phyloP scores from a whole-genome alignment of 2,888 invertebrate genomes.

The Nebria brevicollis region DNA sequence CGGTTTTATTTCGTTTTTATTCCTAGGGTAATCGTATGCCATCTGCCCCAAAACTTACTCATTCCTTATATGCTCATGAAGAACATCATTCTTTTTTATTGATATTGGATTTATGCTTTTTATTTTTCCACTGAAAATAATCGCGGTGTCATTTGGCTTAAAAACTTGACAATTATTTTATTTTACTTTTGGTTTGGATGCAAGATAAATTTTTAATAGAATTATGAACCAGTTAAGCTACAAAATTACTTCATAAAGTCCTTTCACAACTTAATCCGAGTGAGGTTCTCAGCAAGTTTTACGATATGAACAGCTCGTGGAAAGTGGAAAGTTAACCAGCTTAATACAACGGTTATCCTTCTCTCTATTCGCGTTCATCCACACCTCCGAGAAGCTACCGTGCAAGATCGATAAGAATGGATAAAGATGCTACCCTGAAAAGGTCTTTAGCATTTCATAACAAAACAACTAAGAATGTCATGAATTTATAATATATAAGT shows the following conservation, averaged over 20 bases:
- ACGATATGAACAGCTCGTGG: constrained; percentile 14
- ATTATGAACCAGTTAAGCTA: constrained; percentile 37
- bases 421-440: not conserved
- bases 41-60: not conserved
- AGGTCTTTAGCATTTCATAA: constrained; percentile 1
- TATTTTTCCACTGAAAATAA: not conserved
- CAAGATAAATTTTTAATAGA: constrained; percentile 32
- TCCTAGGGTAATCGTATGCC: not conserved
- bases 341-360: constrained; percentile 7
- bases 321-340: constrained; percentile 18
- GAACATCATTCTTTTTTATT: no score
- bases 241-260: constrained; percentile 37
- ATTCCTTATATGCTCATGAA: no score
- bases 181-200: constrained; percentile 9
- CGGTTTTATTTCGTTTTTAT: not conserved
- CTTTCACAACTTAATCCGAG: constrained; percentile 19
- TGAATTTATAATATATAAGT: not conserved
- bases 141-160: not conserved
- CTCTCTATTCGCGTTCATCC: not conserved
- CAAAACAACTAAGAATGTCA: not conserved
- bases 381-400: constrained; percentile 2
- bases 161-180: not conserved
- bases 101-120: no score
- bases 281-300: constrained; percentile 6
- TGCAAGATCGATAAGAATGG: constrained; percentile 4